These are phyloP conservation scores for Drosophila grimshawi DNA, from an alignment of 1,140 invertebrate species.

Conservation along the genomic window DNA sequence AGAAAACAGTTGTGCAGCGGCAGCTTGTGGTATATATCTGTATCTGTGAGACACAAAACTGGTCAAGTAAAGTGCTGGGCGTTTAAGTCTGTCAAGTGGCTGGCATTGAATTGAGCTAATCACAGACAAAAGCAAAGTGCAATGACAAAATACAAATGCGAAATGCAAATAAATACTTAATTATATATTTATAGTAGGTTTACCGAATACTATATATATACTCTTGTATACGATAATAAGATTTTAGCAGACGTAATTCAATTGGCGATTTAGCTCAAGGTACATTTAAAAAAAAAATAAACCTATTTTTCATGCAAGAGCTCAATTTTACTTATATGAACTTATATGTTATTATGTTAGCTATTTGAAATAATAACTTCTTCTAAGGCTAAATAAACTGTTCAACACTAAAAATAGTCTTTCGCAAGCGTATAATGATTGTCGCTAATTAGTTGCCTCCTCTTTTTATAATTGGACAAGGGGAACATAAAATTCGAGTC, in stretches of 20 bases:
- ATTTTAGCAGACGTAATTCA: no score
- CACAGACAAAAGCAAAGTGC: slow-evolving; percentile 31
- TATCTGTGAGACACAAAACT: slow-evolving; percentile 50
- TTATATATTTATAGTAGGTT: background rate
- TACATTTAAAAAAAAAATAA: no score
- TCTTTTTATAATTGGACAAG: slow-evolving; percentile 8
- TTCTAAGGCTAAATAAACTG: background rate
- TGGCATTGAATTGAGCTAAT: slow-evolving; percentile 64
- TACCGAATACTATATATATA: background rate
- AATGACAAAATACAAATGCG: background rate
- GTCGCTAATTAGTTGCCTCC: slow-evolving; percentile 64
- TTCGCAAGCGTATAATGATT: slow-evolving; percentile 53
- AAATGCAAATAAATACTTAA: background rate
- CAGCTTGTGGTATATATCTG: slow-evolving; percentile 44
- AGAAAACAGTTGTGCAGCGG: slow-evolving; percentile 22
- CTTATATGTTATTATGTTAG: no score
- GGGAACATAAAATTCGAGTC: background rate
- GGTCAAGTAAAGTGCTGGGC: slow-evolving; percentile 44
- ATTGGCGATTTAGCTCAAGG: no score
- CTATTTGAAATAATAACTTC: no score
- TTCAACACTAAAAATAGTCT: background rate
- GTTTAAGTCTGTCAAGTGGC: slow-evolving; percentile 34
- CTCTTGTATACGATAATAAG: no score
- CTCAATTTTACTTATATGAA: no score
- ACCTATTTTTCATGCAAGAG: no score